Conservation (phyloP, 2,888 invertebrate genomes). For the Disparrhopalites patrizii region DNA sequence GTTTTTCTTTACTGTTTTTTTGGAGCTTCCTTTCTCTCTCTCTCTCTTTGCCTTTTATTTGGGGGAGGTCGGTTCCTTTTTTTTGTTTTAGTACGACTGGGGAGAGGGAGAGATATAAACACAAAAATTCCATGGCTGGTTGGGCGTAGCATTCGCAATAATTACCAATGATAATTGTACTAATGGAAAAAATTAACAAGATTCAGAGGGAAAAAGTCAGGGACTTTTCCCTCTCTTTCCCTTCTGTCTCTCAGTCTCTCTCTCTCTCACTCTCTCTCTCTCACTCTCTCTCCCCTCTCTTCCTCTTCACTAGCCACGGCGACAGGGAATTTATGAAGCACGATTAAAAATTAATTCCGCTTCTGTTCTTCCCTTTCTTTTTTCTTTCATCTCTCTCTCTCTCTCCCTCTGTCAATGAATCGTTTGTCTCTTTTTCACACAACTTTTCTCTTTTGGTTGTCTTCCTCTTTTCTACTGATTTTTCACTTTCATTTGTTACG, state of each 20-base stretch:
- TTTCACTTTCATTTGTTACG: no score
- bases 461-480: no score
- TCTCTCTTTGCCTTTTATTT: background rate
- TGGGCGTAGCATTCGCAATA: slow-evolving; percentile 28
- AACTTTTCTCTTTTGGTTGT: no score
- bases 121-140: slow-evolving; percentile 7
- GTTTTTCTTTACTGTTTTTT: no score
- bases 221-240: slow-evolving; percentile 16
- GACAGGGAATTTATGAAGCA: slow-evolving; percentile 30
- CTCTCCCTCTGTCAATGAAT: no score
- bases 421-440: no score
- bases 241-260: no score
- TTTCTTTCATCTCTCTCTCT: no score
- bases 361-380: slow-evolving; percentile 8
- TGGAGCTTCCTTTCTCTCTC: slow-evolving; percentile 16
- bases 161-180: slow-evolving; percentile 37
- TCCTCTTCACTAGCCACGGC: slow-evolving; percentile 9
- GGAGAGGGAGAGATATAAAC: background rate
- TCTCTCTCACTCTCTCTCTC: background rate
- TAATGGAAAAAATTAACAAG: slow-evolving; percentile 39
- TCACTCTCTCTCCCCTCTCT: background rate
- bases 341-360: slow-evolving; percentile 34
- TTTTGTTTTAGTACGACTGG: no score
- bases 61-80: no score
- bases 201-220: slow-evolving; percentile 16